Percentiles rank a stretch among this genome's conserved stretches.
Conservation (phyloP, 1,140 invertebrate genomes). For the Antheraea mylitta region DNA sequence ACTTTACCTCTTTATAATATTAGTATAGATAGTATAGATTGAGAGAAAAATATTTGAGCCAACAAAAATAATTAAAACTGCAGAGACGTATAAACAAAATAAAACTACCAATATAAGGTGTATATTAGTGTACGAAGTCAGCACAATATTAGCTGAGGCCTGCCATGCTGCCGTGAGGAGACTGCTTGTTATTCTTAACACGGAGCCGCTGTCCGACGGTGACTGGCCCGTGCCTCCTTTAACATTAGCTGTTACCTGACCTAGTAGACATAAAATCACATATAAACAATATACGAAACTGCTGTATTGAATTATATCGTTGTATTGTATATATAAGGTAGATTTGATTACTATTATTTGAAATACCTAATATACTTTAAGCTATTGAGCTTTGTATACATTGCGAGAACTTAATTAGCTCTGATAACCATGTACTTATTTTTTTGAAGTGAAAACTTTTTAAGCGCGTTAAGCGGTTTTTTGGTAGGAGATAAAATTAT, state of each 20-base stretch:
- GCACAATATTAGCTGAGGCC: slow-evolving; percentile 59
- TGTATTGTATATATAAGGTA: not conserved
- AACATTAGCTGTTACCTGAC: slow-evolving; percentile 7
- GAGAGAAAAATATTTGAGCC: not conserved
- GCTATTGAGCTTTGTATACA: too few relatives aligned
- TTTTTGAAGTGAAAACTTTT: too few relatives aligned
- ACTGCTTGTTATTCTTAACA: slow-evolving; percentile 56
- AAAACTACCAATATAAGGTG: slow-evolving; percentile 43
- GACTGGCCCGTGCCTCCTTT: slow-evolving; percentile 38
- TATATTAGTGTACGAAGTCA: slow-evolving; percentile 56
- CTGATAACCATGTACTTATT: too few relatives aligned
- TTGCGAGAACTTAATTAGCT: too few relatives aligned
- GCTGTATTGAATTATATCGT: not conserved
- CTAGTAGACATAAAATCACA: not conserved
- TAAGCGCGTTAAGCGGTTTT: too few relatives aligned
- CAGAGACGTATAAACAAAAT: slow-evolving; percentile 39
- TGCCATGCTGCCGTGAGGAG: slow-evolving; percentile 16
- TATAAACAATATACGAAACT: not conserved
- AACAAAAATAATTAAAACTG: slow-evolving; percentile 20
- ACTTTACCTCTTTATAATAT: too few relatives aligned
- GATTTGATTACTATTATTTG: not conserved
- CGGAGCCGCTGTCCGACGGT: slow-evolving; percentile 36
- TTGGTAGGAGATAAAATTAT: too few relatives aligned
- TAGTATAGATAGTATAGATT: too few relatives aligned
- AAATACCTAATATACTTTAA: not conserved